Conservation (phyloP, 2,888 invertebrate species). For the Oxycera nigricornis region DNA sequence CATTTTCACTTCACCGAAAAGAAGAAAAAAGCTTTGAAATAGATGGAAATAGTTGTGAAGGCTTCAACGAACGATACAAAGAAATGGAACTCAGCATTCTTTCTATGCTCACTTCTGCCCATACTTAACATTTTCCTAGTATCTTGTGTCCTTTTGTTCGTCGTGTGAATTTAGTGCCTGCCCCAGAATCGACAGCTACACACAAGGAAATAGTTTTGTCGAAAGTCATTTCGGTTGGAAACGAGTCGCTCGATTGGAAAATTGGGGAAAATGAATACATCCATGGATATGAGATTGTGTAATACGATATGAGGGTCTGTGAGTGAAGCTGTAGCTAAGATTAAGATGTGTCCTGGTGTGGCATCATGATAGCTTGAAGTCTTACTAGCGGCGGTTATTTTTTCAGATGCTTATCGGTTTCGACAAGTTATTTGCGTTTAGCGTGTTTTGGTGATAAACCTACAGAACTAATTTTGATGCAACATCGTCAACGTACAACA, state of each 20-base stretch:
- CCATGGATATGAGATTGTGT: constrained; percentile 10
- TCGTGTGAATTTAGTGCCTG: no score
- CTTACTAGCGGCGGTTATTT: not conserved
- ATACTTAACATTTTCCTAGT: not conserved
- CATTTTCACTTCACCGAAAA: not conserved
- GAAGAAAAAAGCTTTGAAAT: not conserved
- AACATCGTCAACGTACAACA: no score
- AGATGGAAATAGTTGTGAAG: constrained; percentile 3
- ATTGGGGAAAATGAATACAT: constrained; percentile 21
- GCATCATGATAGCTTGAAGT: not conserved
- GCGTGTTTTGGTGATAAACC: no score
- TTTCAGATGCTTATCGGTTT: no score
- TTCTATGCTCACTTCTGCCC: not conserved
- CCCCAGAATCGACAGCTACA: not conserved
- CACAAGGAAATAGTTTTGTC: not conserved
- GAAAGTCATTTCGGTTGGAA: constrained; percentile 10
- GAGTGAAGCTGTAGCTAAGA: not conserved
- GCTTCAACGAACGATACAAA: no score
- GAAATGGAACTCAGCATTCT: not conserved
- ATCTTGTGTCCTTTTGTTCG: not conserved
- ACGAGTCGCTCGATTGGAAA: constrained; percentile 5
- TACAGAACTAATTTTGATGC: no score
- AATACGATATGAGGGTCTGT: not conserved
- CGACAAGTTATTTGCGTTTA: no score
- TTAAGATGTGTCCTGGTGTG: not conserved